A percentile compares a stretch with the other conserved stretches of the same genome.
Evolutionary conservation across 2,113 vertebrate species (phyloP).

Genomic region (Pollachius pollachius): DNA sequence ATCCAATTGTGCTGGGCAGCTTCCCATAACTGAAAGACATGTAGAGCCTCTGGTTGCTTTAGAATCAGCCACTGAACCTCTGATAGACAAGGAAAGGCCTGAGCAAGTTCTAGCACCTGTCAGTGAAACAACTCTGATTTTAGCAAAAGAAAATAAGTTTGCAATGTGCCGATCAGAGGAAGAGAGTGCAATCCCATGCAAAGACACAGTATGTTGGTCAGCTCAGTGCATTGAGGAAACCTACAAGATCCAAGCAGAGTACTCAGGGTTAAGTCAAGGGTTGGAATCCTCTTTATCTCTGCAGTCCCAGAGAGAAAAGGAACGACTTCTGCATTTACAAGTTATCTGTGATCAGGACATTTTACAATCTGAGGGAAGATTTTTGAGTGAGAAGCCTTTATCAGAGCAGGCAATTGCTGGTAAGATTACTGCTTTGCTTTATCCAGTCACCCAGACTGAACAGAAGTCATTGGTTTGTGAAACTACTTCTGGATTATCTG

Average conservation of each 20-base stretch:
- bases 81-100: conserved; percentile 34
- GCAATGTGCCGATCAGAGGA: conserved; percentile 34
- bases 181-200: conserved; percentile 36
- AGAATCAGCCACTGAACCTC: conserved; percentile 21
- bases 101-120: conserved; percentile 44
- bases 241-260: conserved; percentile 60
- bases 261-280: conserved; percentile 30
- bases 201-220: conserved; percentile 57
- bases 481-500: conserved; percentile 46
- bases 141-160: conserved; percentile 59
- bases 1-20: conserved; percentile 51
- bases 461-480: conserved; percentile 59
- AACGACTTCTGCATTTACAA: conserved; percentile 62
- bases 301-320: conserved; percentile 50
- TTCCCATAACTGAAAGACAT: conserved; percentile 52
- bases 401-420: conserved; percentile 41
- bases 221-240: conserved; percentile 69
- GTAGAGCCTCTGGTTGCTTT: conserved; percentile 37
- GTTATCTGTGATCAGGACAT: conserved; percentile 60
- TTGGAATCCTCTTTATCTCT: conserved; percentile 43
- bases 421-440: conserved; percentile 57
- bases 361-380: conserved; percentile 64
- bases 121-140: conserved; percentile 35
- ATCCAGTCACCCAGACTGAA: conserved; percentile 61
- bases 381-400: conserved; percentile 47